Evolutionary conservation across 2,113 vertebrate species (phyloP).

Genomic region (Rafetus swinhoei): DNA sequence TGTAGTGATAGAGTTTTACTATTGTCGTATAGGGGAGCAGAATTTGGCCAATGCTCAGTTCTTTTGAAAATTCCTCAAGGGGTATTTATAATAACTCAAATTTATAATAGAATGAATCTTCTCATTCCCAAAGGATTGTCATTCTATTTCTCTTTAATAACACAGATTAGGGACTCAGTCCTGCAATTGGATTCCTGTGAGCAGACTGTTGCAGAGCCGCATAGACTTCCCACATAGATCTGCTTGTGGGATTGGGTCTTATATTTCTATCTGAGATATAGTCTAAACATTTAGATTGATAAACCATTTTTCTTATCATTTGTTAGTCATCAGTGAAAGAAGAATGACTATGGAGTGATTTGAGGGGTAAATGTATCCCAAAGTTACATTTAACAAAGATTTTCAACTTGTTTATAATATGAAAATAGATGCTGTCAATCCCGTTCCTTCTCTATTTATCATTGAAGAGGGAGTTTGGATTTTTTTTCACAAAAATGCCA

Average conservation of each 20-base stretch:
- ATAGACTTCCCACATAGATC: background rate
- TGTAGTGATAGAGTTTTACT: background rate
- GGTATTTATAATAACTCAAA: background rate
- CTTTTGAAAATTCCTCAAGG: background rate
- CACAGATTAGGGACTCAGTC: background rate
- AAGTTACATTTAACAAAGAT: background rate
- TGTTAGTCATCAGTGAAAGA: background rate
- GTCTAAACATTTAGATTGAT: background rate
- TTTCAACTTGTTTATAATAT: background rate
- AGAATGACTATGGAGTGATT: background rate
- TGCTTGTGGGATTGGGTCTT: background rate
- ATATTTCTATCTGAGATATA: background rate
- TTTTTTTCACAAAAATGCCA: background rate
- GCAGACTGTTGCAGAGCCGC: background rate
- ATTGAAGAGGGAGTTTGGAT: background rate
- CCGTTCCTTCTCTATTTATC: background rate
- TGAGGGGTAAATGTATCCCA: conserved; percentile 4
- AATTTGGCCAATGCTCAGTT: background rate
- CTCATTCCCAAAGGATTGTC: background rate
- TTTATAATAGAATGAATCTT: background rate
- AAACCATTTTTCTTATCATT: background rate
- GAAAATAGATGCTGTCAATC: background rate
- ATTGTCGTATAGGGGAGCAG: background rate
- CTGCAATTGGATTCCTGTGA: background rate
- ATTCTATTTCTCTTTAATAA: background rate